Percentiles rank a stretch among this genome's conserved stretches.
These are phyloP conservation scores for Ardeotis arabs DNA, from an alignment of 2,113 vertebrate species.

Conservation along the genomic window DNA sequence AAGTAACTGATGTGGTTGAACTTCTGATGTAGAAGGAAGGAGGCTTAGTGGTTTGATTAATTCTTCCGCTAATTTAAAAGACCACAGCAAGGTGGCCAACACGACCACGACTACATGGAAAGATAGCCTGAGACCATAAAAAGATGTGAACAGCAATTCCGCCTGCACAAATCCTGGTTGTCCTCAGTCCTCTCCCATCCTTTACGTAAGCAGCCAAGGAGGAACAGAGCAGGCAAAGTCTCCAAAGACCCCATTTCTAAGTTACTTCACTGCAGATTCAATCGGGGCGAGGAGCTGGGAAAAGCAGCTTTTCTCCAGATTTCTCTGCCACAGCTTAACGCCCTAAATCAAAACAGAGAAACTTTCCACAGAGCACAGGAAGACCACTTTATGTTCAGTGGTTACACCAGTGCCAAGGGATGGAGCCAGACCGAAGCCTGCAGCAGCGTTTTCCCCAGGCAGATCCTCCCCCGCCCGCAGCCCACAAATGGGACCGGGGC, in stretches of 20 bases:
- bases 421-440: neutral
- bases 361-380: accelerated
- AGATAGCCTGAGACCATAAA: neutral
- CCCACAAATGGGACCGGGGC: accelerated
- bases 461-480: neutral
- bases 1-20: neutral
- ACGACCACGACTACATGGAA: accelerated
- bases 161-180: neutral
- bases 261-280: neutral
- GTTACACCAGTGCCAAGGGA: accelerated
- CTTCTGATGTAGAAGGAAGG: neutral
- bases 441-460: neutral
- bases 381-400: accelerated
- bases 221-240: neutral
- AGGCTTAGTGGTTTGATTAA: accelerated
- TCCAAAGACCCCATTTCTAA: neutral
- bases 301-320: neutral
- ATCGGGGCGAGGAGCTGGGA: neutral
- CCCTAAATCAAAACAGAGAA: neutral
- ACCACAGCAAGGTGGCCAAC: neutral
- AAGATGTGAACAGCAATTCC: accelerated
- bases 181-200: neutral
- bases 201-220: neutral
- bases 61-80: neutral
- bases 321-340: neutral